Conservation (phyloP, 2,888 invertebrate species). For the Agelastica alni region DNA sequence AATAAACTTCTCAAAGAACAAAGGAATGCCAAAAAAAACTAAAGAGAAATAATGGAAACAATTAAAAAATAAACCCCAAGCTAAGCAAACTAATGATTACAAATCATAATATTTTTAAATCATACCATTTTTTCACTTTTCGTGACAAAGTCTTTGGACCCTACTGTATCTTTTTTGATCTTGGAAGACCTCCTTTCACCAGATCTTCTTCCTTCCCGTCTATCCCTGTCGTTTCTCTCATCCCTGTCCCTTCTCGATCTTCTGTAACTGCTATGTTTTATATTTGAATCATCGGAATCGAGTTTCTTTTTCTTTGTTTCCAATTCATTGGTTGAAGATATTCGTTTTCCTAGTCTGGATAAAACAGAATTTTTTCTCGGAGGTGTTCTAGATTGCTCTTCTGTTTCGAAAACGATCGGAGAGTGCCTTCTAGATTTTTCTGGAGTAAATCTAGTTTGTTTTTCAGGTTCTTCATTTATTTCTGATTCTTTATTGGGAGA, state of each 20-base stretch:
- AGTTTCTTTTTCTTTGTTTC: conserved; percentile 32
- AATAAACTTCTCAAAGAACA: too few relatives aligned
- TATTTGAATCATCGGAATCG: conserved; percentile 44
- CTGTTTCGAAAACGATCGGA: conserved; percentile 33
- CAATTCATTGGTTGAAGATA: conserved; percentile 30
- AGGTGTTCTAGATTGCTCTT: conserved; percentile 28
- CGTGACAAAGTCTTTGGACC: conserved; percentile 1
- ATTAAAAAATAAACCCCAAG: too few relatives aligned
- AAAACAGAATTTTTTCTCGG: conserved; percentile 55
- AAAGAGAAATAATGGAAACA: too few relatives aligned
- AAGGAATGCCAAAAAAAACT: too few relatives aligned
- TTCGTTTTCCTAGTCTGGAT: conserved; percentile 58
- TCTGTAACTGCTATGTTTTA: conserved; percentile 30
- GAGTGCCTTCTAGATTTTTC: conserved; percentile 27
- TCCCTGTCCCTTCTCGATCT: conserved; percentile 22
- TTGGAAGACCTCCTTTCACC: conserved; percentile 27
- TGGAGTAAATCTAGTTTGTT: conserved; percentile 17
- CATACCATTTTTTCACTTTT: conserved; percentile 17
- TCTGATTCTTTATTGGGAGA: background rate
- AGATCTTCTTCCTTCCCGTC: conserved; percentile 22
- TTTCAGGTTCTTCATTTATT: conserved; percentile 1
- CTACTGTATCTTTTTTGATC: conserved; percentile 22
- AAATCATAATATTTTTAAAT: background rate
- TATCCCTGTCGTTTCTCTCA: conserved; percentile 35
- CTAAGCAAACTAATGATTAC: too few relatives aligned